phyloP scores from a whole-genome alignment of 2,797 vertebrate genomes.

The Yasuhikotakia modesta region DNA sequence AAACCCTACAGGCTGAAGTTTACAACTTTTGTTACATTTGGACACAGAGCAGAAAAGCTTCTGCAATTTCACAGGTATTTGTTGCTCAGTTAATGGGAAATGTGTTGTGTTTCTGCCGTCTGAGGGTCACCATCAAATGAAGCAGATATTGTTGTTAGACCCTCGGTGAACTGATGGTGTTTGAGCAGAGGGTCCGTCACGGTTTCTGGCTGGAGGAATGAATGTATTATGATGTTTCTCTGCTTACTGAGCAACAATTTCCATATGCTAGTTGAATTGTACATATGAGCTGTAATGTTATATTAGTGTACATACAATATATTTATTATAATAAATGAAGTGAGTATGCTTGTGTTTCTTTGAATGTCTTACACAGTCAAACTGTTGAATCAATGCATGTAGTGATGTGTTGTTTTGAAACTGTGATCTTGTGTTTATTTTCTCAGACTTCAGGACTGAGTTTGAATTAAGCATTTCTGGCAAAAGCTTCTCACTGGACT shows the following conservation, averaged over 20 bases:
- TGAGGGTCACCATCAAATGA: conserved; percentile 23
- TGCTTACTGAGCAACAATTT: conserved; percentile 65
- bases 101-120: not conserved
- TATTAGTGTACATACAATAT: conserved; percentile 79
- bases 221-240: conserved; percentile 61
- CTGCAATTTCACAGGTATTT: conserved; percentile 8
- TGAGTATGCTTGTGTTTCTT: conserved; percentile 32
- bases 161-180: too few relatives aligned
- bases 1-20: not conserved
- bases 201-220: conserved; percentile 60
- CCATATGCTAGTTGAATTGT: conserved; percentile 67
- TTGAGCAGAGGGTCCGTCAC: conserved; percentile 56
- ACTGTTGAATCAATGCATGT: too few relatives aligned
- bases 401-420: not conserved
- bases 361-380: too few relatives aligned
- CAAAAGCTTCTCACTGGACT: not conserved
- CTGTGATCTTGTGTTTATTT: conserved; percentile 19
- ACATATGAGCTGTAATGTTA: conserved; percentile 66
- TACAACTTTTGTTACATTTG: not conserved
- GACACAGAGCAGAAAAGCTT: not conserved
- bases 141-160: conserved; percentile 4
- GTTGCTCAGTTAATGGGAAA: conserved; percentile 8
- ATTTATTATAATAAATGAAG: conserved; percentile 76
- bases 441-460: not conserved
- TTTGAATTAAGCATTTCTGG: conserved; percentile 16